A percentile compares a stretch with the other conserved stretches of the same genome.
phyloP scores from a whole-genome alignment of 1,140 invertebrate genomes.

The Papilio machaon region DNA sequence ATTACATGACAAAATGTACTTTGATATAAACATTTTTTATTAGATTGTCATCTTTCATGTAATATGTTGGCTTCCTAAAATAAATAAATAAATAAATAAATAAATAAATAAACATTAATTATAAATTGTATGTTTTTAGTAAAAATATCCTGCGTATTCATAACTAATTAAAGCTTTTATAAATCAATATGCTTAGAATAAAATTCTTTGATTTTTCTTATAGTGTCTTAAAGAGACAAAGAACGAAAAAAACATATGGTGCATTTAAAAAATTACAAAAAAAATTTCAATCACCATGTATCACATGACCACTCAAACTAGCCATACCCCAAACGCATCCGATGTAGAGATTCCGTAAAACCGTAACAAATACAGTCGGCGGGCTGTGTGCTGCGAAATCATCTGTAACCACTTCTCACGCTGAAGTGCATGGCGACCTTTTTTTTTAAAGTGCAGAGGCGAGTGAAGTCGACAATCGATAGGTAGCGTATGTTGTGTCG shows the following conservation, averaged over 20 bases:
- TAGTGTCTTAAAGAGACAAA: neutral
- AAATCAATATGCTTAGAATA: no score
- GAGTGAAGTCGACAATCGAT: slow-evolving; percentile 63
- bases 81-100: no score
- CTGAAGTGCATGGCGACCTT: slow-evolving; percentile 46
- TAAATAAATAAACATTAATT: no score
- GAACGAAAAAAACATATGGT: neutral
- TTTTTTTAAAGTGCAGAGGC: slow-evolving; percentile 54
- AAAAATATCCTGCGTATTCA: no score
- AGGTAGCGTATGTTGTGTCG: slow-evolving; percentile 65
- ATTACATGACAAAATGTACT: no score
- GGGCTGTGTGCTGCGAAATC: neutral
- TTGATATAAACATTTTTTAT: no score
- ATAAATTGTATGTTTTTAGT: no score
- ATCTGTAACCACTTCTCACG: slow-evolving; percentile 29
- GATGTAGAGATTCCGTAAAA: neutral
- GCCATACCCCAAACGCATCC: neutral
- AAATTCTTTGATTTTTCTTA: neutral
- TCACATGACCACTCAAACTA: slow-evolving; percentile 19
- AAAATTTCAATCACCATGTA: slow-evolving; percentile 5
- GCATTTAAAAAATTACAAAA: neutral
- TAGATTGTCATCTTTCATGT: no score
- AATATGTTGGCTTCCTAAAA: no score
- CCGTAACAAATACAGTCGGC: neutral
- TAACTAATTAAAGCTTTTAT: no score